A percentile compares a stretch with the other conserved stretches of the same genome.
Evolutionary conservation across 2,113 vertebrate genomes (phyloP).

Genomic region (Syngnathoides biaculeatus): DNA sequence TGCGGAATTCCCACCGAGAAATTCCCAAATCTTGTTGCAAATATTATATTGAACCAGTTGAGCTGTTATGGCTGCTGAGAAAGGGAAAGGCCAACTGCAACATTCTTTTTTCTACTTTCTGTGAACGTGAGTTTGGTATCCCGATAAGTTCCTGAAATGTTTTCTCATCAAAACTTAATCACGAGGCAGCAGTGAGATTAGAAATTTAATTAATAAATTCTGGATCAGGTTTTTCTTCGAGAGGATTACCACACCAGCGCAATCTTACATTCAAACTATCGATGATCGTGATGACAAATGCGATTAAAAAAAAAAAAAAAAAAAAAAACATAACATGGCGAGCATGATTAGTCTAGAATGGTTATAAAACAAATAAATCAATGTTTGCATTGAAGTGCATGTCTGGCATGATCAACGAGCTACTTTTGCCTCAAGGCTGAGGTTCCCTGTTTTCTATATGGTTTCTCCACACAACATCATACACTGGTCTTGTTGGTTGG

Average conservation of each 20-base stretch:
- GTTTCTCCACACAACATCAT: background rate
- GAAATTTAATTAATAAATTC: background rate
- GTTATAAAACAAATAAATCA: background rate
- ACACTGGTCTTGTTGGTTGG: background rate
- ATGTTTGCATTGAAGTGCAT: constrained; percentile 28
- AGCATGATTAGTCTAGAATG: background rate
- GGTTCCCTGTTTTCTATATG: background rate
- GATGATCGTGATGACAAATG: background rate
- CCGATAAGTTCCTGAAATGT: no score
- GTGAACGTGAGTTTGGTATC: no score
- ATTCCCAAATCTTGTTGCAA: no score
- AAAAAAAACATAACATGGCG: background rate
- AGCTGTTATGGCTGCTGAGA: no score
- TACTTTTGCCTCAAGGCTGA: constrained; percentile 1
- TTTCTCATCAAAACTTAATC: no score
- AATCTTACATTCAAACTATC: background rate
- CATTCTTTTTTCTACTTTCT: no score
- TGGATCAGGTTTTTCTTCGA: background rate
- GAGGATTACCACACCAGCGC: background rate
- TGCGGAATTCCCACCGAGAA: no score
- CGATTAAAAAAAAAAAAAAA: background rate
- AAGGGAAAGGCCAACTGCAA: no score
- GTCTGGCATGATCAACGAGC: constrained; percentile 33
- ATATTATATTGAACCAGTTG: no score
- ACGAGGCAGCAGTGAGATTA: background rate